These are phyloP conservation scores for Salmo trutta DNA, from an alignment of 2,797 vertebrate species.

Conservation along the genomic window DNA sequence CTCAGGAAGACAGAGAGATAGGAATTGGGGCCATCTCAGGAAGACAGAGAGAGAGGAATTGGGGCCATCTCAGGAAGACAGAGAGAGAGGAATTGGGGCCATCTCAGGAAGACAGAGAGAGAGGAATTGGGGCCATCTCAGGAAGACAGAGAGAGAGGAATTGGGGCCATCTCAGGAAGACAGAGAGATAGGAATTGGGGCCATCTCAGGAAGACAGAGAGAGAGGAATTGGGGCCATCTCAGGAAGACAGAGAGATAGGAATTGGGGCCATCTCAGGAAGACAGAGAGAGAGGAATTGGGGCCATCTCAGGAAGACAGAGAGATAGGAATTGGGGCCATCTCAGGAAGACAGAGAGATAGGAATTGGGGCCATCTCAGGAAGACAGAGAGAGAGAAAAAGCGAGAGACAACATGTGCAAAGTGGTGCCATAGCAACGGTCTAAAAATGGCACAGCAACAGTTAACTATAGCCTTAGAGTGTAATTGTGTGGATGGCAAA, in stretches of 20 bases:
- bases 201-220: not conserved
- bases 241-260: too few relatives aligned
- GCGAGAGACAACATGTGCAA: slow-evolving; percentile 10
- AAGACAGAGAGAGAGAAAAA: not conserved
- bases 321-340: not conserved
- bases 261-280: too few relatives aligned
- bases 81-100: too few relatives aligned
- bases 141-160: not conserved
- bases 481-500: slow-evolving; percentile 2
- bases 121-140: not conserved
- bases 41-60: not conserved
- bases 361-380: not conserved
- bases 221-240: too few relatives aligned
- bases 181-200: not conserved
- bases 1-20: not conserved
- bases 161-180: too few relatives aligned
- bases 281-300: slow-evolving; percentile 2
- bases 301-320: not conserved
- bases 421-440: slow-evolving; percentile 38
- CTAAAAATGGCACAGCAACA: slow-evolving; percentile 42
- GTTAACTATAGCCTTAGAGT: slow-evolving; percentile 39
- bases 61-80: too few relatives aligned
- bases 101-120: not conserved
- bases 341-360: not conserved
- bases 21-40: not conserved